Conservation (phyloP, 2,888 invertebrate species). For the Amiota minor region DNA sequence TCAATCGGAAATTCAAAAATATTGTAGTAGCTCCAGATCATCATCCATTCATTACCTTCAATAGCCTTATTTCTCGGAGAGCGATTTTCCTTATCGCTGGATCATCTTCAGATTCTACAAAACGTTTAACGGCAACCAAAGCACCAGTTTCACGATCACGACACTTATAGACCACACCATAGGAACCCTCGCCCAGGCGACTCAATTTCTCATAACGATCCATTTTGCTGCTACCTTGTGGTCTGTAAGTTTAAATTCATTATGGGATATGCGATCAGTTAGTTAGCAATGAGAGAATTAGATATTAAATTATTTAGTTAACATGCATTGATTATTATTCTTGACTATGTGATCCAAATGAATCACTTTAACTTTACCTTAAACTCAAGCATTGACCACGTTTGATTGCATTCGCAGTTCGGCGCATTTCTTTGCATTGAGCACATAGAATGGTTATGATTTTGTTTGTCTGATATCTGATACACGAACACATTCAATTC, state of each 20-base stretch:
- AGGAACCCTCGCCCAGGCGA: slow-evolving; percentile 88
- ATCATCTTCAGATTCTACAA: slow-evolving; percentile 97
- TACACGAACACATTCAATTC: slow-evolving; percentile 56
- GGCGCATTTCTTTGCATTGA: slow-evolving; percentile 68
- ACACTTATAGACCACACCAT: slow-evolving; percentile 92
- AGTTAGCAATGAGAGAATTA: neutral
- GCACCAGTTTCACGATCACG: slow-evolving; percentile 95
- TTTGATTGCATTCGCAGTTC: slow-evolving; percentile 63
- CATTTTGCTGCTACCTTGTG: slow-evolving; percentile 90
- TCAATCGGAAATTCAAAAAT: neutral
- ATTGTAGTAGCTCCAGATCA: neutral
- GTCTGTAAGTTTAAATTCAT: slow-evolving; percentile 75
- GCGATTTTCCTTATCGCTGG: slow-evolving; percentile 97
- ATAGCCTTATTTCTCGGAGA: slow-evolving; percentile 91
- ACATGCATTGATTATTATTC: neutral
- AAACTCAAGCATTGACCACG: slow-evolving; percentile 69
- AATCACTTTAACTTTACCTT: slow-evolving; percentile 67
- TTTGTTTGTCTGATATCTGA: slow-evolving; percentile 51
- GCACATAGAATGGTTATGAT: slow-evolving; percentile 57
- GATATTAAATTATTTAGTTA: neutral
- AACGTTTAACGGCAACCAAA: slow-evolving; percentile 96
- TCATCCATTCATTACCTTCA: slow-evolving; percentile 86
- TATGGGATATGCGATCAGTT: neutral
- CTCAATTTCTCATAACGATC: slow-evolving; percentile 95
- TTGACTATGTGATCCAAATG: neutral